Evolutionary conservation across 2,888 invertebrate genomes (phyloP), one percentile per base, ranked within the genome.

Genomic region (Rhimphoctona megacephalus): DNA sequence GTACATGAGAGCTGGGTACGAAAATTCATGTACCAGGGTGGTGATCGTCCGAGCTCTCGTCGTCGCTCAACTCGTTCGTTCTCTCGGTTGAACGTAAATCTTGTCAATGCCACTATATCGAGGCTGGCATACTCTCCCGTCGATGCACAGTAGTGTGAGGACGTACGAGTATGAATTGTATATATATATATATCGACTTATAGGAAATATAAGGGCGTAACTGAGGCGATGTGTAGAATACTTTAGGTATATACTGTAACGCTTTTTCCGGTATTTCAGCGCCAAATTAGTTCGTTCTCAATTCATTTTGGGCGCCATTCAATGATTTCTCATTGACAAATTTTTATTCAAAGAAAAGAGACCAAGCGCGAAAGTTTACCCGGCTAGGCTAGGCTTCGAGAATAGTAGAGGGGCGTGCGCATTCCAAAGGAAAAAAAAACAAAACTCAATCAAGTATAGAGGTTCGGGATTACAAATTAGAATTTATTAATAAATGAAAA

Each of bases 31-130:
- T 77, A 61, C 64, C 39, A 33, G 67, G 78, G 73, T 49, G 73
- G 61, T 77, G 73, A 78, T 73, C 57, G 81, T 69, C 73, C 77
- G 83, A 64, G 61, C 19, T 61, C 54, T 61, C 83, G 83, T 67
- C 85, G 79, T 79, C 74, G 79, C 61, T 74, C 73, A 73, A 67
- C 73, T 77, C 72, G 43, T 33, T 54, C 33, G 61, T 52, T 78
- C 66, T 76, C 76, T 36, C n/a, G 66, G 49, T 43, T 36, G 70
- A 54, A 74, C 72, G 82, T 85, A 82, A 82, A 82, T 85, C 82
- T 79, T 76, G 79, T 70, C 70, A 76, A 52, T 76, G 74, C 85
- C 74, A 79, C 76, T 82, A 85, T 85, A 79, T 85, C 82, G 82
- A 70, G 82, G 66, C 81, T 57, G 64, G 85, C 61, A 25, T 52